Base-by-base conservation (phyloP, 2,888 invertebrate genomes). In the Hedya salicella region DNA sequence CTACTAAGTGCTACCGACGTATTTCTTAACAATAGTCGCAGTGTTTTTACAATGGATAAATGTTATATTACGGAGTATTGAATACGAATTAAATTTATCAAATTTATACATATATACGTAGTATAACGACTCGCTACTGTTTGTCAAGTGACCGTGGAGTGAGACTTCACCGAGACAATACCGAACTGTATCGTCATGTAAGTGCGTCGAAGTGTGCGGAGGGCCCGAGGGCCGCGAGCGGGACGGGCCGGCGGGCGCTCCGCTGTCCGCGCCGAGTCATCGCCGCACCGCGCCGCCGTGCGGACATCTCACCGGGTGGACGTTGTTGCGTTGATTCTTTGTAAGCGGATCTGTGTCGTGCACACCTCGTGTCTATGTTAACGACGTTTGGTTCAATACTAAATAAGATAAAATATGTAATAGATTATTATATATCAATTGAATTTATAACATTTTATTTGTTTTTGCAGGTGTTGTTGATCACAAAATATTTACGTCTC, bases 131-230 rank as follows among this genome's bases (percentile, higher is more conserved):
- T 91, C 89, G 91, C 89, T 86, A 80, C 81, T 87, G 83, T 86
- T 84, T 86, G 84, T 82, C 89, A 89, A 89, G 91, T 89, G 85
- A 84, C 76, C 84, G 89, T 87, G 91, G 91, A 91, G 91, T 91
- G 92, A 92, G 91, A 91, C 88, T 91, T 88, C 89, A 89, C 83
- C 79, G 81, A 89, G 92, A 92, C 91, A 91, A 91, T 92, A 91
- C 89, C 89, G 89, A 87, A 89, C 86, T 84, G 78, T 83, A 80
- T 78, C 69, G 83, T 81, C 79, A 82, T 86, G 36, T 83, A 50
- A 85, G 85, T 88, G 80, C 78, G 80, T 81, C 76, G 80, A 81
- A 78, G 77, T 30, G 32, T 42, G 44, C 42, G 42, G 54, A 42
- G 42, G 16, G 53, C 39, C 42, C 25, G 54, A 42, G 42, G 16